A percentile compares a stretch with the other conserved stretches of the same genome.
Evolutionary conservation across 2,113 vertebrate genomes (phyloP).

Genomic region (Benitochromis conjunctus): DNA sequence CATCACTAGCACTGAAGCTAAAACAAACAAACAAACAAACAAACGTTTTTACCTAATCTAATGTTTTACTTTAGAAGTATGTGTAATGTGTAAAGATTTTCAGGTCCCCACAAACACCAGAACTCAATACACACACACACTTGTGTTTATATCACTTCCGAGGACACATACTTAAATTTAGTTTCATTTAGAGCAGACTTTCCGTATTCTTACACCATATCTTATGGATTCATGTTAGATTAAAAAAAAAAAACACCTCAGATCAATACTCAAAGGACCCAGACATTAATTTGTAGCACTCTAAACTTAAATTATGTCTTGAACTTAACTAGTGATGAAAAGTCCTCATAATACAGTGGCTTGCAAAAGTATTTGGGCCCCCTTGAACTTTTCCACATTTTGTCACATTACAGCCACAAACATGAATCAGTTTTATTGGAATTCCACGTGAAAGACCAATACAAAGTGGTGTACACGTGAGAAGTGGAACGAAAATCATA

Average conservation of each 20-base stretch:
- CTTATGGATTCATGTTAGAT: not conserved
- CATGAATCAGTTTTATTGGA: no score
- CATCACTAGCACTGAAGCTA: not conserved
- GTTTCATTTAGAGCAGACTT: no score
- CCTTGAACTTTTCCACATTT: no score
- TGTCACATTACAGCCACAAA: no score
- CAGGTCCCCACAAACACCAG: not conserved
- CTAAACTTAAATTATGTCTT: not conserved
- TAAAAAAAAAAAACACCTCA: not conserved
- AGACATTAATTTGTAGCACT: accelerated
- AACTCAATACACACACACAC: not conserved
- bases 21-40: not conserved
- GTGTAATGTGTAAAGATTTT: not conserved
- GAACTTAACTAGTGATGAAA: not conserved
- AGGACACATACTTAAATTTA: no score
- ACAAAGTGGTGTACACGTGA: no score
- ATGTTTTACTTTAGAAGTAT: not conserved
- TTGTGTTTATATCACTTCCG: not conserved
- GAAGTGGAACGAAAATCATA: no score
- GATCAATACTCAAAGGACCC: not conserved
- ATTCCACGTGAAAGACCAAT: no score
- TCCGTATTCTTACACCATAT: no score
- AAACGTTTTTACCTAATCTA: not conserved
- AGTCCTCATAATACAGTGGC: not conserved
- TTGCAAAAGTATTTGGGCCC: no score